Percentiles rank a stretch among this genome's conserved stretches.
Evolutionary conservation across 2,113 vertebrate species (phyloP).

Genomic region (Ctenodactylus gundi): DNA sequence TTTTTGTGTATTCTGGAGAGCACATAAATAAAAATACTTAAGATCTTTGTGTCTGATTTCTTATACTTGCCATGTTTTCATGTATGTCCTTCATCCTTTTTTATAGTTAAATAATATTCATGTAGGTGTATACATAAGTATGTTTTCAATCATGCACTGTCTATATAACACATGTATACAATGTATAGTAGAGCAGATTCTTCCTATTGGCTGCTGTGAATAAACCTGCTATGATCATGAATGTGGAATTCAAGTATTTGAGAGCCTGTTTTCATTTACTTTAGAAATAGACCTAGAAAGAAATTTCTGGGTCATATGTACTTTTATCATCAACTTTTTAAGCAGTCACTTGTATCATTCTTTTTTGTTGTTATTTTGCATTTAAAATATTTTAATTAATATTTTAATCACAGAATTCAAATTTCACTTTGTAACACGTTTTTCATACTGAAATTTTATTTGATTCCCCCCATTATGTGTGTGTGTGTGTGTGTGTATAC

Average conservation of each 20-base stretch:
- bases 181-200: too few relatives aligned
- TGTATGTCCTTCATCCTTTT: neutral
- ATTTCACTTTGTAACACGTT: too few relatives aligned
- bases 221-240: neutral
- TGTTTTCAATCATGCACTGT: too few relatives aligned
- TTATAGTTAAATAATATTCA: too few relatives aligned
- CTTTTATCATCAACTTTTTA: neutral
- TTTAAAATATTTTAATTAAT: too few relatives aligned
- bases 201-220: neutral
- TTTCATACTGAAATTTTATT: too few relatives aligned
- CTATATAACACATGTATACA: too few relatives aligned
- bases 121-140: too few relatives aligned
- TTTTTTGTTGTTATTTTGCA: too few relatives aligned
- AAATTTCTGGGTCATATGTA: neutral
- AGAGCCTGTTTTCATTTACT: neutral
- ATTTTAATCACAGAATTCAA: too few relatives aligned
- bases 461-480: too few relatives aligned
- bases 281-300: neutral
- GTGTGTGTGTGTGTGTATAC: too few relatives aligned
- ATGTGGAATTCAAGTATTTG: neutral
- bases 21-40: neutral
- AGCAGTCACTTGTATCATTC: neutral
- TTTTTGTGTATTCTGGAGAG: neutral
- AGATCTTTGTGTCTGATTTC: neutral
- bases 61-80: neutral